Percentiles rank a stretch among this genome's conserved stretches.
Conservation (phyloP, 30 jellyfish, hydroid and myxozoan genomes). For the Phacellophora camtschatica region DNA sequence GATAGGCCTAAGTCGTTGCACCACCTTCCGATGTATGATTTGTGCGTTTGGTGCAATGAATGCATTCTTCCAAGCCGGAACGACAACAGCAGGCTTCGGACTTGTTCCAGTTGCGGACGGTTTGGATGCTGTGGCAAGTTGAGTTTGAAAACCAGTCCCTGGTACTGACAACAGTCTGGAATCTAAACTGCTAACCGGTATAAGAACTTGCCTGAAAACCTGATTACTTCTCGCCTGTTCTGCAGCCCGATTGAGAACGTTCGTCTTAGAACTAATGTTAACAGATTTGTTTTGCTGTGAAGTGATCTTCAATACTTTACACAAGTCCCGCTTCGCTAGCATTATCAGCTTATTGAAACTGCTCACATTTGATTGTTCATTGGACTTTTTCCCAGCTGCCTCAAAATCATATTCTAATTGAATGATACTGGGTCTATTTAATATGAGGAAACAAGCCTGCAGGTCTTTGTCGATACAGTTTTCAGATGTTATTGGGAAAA, state of each 20-base stretch:
- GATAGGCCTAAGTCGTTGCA: conserved; percentile 40
- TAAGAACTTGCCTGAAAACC: neutral
- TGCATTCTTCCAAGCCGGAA: conserved; percentile 26
- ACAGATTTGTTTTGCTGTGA: conserved; percentile 14
- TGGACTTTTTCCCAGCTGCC: neutral
- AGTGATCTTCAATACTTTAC: conserved; percentile 13
- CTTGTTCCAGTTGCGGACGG: neutral
- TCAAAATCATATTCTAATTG: conserved; percentile 47
- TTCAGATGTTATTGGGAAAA: conserved; percentile 39
- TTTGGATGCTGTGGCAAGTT: too few species aligned
- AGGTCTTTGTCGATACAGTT: conserved; percentile 28
- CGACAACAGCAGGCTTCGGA: neutral
- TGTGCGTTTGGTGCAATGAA: conserved; percentile 9
- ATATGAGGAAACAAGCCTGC: conserved; percentile 24
- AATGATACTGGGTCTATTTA: conserved; percentile 44
- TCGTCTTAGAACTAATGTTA: neutral
- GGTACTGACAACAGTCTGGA: neutral
- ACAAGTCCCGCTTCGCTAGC: conserved; percentile 50
- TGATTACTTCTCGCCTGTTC: neutral
- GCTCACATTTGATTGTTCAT: neutral
- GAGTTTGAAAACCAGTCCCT: neutral
- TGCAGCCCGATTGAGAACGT: neutral
- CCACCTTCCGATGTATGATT: conserved; percentile 12
- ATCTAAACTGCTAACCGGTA: conserved; percentile 1
- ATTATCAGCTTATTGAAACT: conserved; percentile 19